A percentile compares a stretch with the other conserved stretches of the same genome.
Conservation (phyloP, 1,140 invertebrate genomes). For the Saccostrea echinata region DNA sequence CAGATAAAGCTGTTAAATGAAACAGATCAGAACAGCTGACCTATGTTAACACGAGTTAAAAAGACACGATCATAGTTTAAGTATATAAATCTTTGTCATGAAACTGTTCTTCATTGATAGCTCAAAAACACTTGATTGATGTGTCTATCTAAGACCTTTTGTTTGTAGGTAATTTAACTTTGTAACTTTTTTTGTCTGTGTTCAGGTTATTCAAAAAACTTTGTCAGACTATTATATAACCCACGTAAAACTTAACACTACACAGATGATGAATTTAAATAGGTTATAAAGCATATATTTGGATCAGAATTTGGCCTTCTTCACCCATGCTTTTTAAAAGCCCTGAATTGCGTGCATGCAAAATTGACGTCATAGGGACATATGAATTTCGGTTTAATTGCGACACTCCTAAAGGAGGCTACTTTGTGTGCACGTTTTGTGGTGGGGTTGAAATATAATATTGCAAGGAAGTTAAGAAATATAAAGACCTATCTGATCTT, state of each 20-base stretch:
- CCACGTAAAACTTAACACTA: neutral
- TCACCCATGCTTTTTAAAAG: neutral
- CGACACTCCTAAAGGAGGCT: neutral
- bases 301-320: conserved; percentile 13
- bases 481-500: neutral
- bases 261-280: neutral
- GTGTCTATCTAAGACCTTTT: neutral
- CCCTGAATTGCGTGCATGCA: neutral
- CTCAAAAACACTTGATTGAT: conserved; percentile 29
- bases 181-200: neutral
- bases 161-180: neutral
- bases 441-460: neutral
- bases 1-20: neutral
- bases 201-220: neutral
- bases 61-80: neutral
- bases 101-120: neutral
- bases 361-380: neutral
- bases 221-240: conserved; percentile 24
- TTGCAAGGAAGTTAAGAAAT: neutral
- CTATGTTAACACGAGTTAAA: neutral
- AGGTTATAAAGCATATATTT: neutral
- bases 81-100: conserved; percentile 6
- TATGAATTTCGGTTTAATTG: conserved; percentile 9
- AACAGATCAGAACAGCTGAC: neutral
- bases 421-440: neutral